Percentiles rank a stretch among this genome's conserved stretches.
These are phyloP conservation scores for Rousettus madagascariensis DNA, from an alignment of 2,797 vertebrate genomes.

Conservation along the genomic window DNA sequence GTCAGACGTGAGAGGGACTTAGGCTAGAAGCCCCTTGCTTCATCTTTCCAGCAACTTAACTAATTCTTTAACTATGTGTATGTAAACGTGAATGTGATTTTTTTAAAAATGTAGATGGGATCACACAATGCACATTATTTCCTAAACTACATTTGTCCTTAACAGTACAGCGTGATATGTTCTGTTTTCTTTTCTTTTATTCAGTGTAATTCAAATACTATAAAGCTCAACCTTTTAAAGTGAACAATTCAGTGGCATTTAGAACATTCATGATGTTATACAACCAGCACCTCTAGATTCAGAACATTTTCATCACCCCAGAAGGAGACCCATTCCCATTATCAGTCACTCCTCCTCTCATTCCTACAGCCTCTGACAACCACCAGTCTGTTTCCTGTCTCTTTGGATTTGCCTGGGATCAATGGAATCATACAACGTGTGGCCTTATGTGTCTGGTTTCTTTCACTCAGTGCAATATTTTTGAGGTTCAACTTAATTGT, in stretches of 20 bases:
- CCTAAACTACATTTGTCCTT: neutral
- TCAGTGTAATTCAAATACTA: neutral
- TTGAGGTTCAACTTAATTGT: neutral
- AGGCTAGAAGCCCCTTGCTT: neutral
- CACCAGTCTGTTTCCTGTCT: neutral
- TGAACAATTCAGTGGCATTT: neutral
- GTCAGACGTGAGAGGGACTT: neutral
- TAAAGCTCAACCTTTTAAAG: neutral
- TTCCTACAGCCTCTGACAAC: neutral
- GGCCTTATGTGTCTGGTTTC: neutral
- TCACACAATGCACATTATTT: neutral
- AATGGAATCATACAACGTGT: rapidly evolving
- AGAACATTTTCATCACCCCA: neutral
- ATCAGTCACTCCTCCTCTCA: neutral
- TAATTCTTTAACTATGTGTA: rapidly evolving
- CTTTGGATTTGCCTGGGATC: neutral
- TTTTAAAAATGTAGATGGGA: neutral
- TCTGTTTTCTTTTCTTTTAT: neutral
- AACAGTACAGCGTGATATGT: neutral
- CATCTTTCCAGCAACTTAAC: neutral
- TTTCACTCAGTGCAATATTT: neutral
- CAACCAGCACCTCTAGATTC: neutral
- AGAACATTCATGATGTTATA: rapidly evolving
- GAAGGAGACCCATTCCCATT: neutral
- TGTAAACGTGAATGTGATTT: neutral